Conservation (phyloP, 2,113 vertebrate genomes). For the Platysteira castanea region DNA sequence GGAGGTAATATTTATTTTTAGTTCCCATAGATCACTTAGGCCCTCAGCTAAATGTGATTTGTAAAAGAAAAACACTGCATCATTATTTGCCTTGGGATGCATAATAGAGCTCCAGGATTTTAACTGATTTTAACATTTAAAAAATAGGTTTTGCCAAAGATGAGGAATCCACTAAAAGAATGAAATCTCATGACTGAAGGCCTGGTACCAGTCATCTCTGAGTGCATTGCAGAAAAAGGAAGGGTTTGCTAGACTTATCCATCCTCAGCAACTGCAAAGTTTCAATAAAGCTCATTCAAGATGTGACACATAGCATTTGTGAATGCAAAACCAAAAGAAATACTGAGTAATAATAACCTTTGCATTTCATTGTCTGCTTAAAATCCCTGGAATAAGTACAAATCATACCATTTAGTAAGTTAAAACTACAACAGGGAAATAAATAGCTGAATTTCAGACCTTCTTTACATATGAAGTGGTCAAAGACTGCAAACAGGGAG, state of each 20-base stretch:
- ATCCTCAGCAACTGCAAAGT: not conserved
- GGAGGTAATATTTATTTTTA: not conserved
- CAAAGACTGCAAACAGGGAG: not conserved
- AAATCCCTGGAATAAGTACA: not conserved
- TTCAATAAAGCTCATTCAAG: not conserved
- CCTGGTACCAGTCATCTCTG: not conserved
- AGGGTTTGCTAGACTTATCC: not conserved
- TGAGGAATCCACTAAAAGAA: not conserved
- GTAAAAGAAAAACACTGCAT: not conserved
- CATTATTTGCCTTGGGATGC: not conserved
- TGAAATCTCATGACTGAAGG: not conserved
- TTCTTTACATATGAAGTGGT: not conserved
- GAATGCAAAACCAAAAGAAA: not conserved
- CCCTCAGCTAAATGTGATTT: not conserved
- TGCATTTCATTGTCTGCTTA: not conserved
- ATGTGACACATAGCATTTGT: not conserved
- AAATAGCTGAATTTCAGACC: not conserved
- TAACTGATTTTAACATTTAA: not conserved
- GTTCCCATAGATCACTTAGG: not conserved
- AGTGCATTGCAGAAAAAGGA: not conserved
- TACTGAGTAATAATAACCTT: not conserved
- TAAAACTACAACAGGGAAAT: not conserved
- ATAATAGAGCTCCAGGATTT: not conserved
- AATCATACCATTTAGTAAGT: not conserved
- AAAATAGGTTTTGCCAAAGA: not conserved